Evolutionary conservation across 2,113 vertebrate species (phyloP).

Genomic region (Tetrao urogallus): DNA sequence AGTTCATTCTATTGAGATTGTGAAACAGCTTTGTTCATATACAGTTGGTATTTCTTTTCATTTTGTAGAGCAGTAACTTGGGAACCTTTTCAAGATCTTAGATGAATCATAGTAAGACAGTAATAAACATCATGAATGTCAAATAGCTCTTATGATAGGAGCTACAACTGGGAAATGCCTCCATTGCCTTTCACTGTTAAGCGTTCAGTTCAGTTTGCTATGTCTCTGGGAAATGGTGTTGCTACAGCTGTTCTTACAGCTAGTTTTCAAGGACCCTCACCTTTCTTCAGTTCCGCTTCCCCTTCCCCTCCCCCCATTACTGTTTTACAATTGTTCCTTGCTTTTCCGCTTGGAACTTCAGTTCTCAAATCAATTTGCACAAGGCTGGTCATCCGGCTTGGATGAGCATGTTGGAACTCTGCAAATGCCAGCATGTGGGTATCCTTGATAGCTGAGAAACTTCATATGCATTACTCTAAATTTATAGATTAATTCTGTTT

Average conservation of each 20-base stretch:
- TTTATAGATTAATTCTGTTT: background rate
- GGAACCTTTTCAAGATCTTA: background rate
- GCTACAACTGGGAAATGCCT: background rate
- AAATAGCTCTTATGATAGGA: background rate
- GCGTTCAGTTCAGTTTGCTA: background rate
- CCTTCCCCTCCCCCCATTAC: background rate
- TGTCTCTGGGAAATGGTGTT: background rate
- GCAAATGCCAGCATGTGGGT: background rate
- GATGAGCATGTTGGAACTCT: background rate
- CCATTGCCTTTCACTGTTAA: background rate
- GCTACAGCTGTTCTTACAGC: background rate
- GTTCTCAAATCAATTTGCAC: background rate
- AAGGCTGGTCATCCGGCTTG: background rate
- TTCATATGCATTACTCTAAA: background rate
- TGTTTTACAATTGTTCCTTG: background rate
- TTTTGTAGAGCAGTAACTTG: background rate
- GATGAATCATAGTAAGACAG: background rate
- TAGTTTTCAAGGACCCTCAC: background rate
- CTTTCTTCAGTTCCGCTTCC: background rate
- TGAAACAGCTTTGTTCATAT: background rate
- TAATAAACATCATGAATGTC: background rate
- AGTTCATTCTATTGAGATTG: background rate
- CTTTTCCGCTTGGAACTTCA: background rate
- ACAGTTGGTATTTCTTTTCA: background rate
- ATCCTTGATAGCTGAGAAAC: background rate